These are phyloP conservation scores for Spisula subtruncata DNA, from an alignment of 2,888 invertebrate species.

Conservation along the genomic window DNA sequence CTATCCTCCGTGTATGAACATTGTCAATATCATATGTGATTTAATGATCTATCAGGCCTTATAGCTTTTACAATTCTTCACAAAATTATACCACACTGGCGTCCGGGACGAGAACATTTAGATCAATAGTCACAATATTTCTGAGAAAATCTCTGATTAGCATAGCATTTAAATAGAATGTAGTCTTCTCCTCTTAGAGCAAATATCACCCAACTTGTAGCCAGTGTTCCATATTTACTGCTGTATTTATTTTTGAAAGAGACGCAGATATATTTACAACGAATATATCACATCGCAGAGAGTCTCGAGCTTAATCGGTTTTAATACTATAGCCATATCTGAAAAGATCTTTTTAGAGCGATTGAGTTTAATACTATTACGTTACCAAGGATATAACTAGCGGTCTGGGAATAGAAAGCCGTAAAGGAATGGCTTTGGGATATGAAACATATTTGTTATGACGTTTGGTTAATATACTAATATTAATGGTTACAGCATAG, in stretches of 20 bases:
- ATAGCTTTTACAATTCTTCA: neutral
- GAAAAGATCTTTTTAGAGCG: neutral
- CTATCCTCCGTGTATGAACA: neutral
- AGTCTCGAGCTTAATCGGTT: constrained; percentile 2
- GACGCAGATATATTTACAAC: neutral
- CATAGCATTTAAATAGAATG: constrained; percentile 22
- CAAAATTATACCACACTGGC: constrained; percentile 21
- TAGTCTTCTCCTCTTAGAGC: neutral
- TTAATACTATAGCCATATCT: neutral
- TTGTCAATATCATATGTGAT: constrained; percentile 22
- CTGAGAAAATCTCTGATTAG: constrained; percentile 22
- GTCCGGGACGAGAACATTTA: constrained; percentile 30
- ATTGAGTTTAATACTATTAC: neutral
- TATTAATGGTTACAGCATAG: neutral
- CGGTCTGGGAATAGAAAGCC: neutral
- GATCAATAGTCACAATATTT: constrained; percentile 36
- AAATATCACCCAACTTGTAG: neutral
- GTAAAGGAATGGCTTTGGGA: neutral
- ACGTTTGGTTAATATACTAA: neutral
- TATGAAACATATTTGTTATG: neutral
- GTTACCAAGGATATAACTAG: constrained; percentile 6
- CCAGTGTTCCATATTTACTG: neutral
- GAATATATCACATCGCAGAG: neutral
- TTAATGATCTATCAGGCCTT: constrained; percentile 6
- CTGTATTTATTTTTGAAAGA: neutral